phyloP scores from a whole-genome alignment of 2,888 invertebrate genomes.

The Spilosoma lubricipeda region DNA sequence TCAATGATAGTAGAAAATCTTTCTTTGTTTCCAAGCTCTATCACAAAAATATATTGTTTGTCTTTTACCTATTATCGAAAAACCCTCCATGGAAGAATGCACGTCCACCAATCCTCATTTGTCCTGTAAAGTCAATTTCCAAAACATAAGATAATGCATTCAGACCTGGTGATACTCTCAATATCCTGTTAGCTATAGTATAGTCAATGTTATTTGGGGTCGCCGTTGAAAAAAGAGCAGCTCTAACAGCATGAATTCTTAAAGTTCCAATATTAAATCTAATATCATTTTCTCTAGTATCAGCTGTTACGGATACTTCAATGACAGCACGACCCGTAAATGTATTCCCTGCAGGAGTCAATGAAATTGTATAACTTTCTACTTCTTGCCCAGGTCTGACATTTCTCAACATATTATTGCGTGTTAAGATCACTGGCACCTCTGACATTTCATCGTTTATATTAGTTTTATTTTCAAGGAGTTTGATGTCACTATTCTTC shows the following conservation, averaged over 20 bases:
- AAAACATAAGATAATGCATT: conserved; percentile 54
- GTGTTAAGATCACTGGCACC: conserved; percentile 30
- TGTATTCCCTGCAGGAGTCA: conserved; percentile 55
- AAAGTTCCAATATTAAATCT: conserved; percentile 58
- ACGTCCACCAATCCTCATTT: conserved; percentile 47
- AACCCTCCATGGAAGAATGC: conserved; percentile 62
- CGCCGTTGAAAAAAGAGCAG: conserved; percentile 57
- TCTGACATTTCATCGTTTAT: conserved; percentile 33
- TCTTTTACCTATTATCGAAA: conserved; percentile 52
- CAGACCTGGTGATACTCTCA: conserved; percentile 56
- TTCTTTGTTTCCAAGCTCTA: background rate
- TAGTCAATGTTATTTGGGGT: conserved; percentile 50
- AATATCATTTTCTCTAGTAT: conserved; percentile 58
- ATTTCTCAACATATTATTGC: conserved; percentile 40
- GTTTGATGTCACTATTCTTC: conserved; percentile 18
- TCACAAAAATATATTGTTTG: too few species aligned
- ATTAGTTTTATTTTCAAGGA: conserved; percentile 22
- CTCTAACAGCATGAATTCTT: conserved; percentile 53
- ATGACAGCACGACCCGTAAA: conserved; percentile 65
- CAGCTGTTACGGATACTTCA: conserved; percentile 49
- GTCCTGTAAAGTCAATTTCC: conserved; percentile 65
- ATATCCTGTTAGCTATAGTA: conserved; percentile 41
- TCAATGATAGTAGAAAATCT: background rate
- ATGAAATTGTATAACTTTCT: conserved; percentile 55
- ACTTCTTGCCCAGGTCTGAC: conserved; percentile 64